Base-by-base conservation (phyloP, 1,140 invertebrate genomes). In the Eumaeus atala region DNA sequence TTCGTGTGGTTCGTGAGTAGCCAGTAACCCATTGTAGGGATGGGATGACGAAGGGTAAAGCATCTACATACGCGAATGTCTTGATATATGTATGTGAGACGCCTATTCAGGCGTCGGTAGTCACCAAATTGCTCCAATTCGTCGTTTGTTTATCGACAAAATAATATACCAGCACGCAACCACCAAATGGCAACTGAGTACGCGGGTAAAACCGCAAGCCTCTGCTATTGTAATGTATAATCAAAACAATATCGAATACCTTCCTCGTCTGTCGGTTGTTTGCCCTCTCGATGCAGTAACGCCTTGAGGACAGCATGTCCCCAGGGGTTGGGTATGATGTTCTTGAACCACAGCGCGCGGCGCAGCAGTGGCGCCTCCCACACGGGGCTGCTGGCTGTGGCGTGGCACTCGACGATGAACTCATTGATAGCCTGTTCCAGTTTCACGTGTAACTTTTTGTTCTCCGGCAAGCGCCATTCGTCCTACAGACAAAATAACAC, bases 271-370 rank as follows among this genome's bases (percentile, higher is more conserved):
- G 54, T 67, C 3, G 74, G 74, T 35, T 62, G 62, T 36, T 56
- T 49, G 8, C 64, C 62, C 18, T 57, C 56, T 0, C 67, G 57
- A 18, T 84, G 70, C 50, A 83, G 54, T n/a, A 87, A 59, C 1
- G 68, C 59, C 51, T 72, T 74, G 6, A 88, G 74, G 3, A 86
- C 75, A 0, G 77, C 71, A 52, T 87, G 82, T 1, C 72, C 78
- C 87, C 87, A 88, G 1, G 87, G 87, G 48, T 85, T 79, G 1
- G 62, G 48, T 9, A 84, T 42, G 21, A 70, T 62, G 0, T 35
- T 53, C 55, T 67, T 72, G 63, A 83, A 84, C 73, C 77, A 78
- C 21, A 68, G 34, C 0, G 73, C 77, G 9, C 74, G 52, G 17
- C 60, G 62, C 35, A 71, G 51, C 14, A 86, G 62, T 44, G 70